phyloP scores from a whole-genome alignment of 2,888 invertebrate genomes.

The Cantharis rufa region DNA sequence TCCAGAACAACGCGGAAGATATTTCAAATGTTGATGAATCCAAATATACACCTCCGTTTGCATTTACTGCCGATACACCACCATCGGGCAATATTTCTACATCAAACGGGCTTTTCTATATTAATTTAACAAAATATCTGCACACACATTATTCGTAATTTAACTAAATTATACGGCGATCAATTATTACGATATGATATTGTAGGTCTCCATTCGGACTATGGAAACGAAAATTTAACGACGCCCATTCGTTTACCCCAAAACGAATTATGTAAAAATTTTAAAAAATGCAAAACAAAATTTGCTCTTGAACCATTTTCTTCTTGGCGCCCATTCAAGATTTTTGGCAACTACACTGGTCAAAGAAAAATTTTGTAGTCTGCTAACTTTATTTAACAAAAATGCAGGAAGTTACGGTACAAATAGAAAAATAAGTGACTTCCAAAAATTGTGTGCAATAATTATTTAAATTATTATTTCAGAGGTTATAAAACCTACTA shows the following conservation, averaged over 20 bases:
- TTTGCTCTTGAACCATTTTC: background rate
- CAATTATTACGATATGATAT: background rate
- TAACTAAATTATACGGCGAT: background rate
- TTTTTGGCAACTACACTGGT: background rate
- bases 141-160: too few relatives aligned
- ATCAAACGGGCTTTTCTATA: background rate
- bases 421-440: background rate
- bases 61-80: background rate
- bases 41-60: background rate
- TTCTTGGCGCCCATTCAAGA: background rate
- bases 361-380: background rate
- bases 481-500: background rate
- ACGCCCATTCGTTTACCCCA: background rate
- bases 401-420: background rate
- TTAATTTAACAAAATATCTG: background rate
- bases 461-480: background rate
- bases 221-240: too few relatives aligned
- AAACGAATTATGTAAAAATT: background rate
- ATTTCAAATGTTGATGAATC: background rate
- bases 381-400: background rate
- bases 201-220: background rate
- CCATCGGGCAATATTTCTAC: background rate
- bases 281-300: background rate
- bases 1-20: background rate
- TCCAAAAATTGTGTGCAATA: background rate